phyloP scores from a whole-genome alignment of 2,888 invertebrate genomes.

The Encarsia formosa region DNA sequence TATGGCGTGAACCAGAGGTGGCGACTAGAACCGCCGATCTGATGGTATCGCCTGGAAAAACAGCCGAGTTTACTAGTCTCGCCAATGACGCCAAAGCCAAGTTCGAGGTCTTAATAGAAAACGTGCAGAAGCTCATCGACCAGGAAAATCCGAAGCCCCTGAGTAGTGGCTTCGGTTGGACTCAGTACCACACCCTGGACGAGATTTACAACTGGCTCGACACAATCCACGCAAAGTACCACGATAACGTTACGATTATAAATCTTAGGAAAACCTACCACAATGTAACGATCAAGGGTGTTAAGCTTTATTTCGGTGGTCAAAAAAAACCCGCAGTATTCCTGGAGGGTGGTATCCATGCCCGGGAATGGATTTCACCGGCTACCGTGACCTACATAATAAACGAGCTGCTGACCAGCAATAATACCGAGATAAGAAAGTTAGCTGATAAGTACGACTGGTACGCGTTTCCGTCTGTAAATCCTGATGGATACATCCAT shows the following conservation, averaged over 20 bases:
- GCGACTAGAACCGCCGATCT: constrained; percentile 49
- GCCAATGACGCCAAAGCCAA: constrained; percentile 48
- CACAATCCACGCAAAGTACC: constrained; percentile 50
- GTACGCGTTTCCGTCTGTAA: constrained; percentile 71
- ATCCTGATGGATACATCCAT: constrained; percentile 74
- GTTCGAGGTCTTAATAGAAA: constrained; percentile 52
- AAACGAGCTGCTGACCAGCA: constrained; percentile 60
- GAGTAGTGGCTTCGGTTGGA: constrained; percentile 55
- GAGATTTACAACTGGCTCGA: constrained; percentile 58
- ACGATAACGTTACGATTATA: constrained; percentile 34
- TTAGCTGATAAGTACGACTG: constrained; percentile 63
- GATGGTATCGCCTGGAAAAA: constrained; percentile 60
- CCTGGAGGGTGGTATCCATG: constrained; percentile 64
- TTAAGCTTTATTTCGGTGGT: constrained; percentile 40
- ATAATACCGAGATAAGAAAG: constrained; percentile 51
- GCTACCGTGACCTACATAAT: constrained; percentile 63
- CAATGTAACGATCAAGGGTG: constrained; percentile 28
- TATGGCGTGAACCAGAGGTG: background rate
- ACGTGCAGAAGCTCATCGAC: constrained; percentile 57
- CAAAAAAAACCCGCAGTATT: constrained; percentile 57
- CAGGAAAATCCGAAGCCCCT: constrained; percentile 28
- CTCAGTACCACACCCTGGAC: constrained; percentile 57
- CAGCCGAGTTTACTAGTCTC: constrained; percentile 51
- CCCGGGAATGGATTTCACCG: constrained; percentile 73
- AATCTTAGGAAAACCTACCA: constrained; percentile 25